Evolutionary conservation across 1,140 invertebrate species (phyloP), one percentile per base, ranked within the genome.

Genomic region (Medauroidea extradentata): DNA sequence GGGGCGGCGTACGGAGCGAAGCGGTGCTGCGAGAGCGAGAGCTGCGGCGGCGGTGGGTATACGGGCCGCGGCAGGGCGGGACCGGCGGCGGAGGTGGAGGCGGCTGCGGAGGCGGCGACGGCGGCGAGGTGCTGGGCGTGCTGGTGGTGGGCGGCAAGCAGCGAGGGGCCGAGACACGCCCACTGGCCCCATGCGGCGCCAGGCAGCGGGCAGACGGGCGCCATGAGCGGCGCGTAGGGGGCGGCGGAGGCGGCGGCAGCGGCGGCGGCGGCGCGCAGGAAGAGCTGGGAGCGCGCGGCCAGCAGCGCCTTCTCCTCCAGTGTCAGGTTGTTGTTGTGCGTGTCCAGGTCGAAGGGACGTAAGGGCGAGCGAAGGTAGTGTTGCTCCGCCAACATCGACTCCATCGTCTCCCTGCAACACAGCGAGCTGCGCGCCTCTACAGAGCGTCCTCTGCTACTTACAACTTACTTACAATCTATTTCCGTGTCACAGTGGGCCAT

Each of bases 351-450:
- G 71, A 89, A 90, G 1, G 87, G 85, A 38, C 87, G 81, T 41
- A 89, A 76, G 0, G 86, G 87, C 57, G 86, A 87, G 48, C 86
- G 82, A 57, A 88, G 72, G 59, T 87, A 84, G 60, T 89, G 86
- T 71, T 89, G 87, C 68, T 89, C 88, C 14, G 85, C 86, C 59
- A 89, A 67, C 87, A 89, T 89, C 14, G 86, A 88, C 70, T 89
- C 87, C 88, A 89, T 90, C 23, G 87, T 90, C 73, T 89, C 87
- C 75, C 87, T 90, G 81, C 67, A 34, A 34, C 29, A 34, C 29
- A 34, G 11, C 5, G 29, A 34, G 11, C 29, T 34, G 29, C 29
- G 29, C 29, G 29, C 29, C 29, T 34, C 5, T 34, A 34, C 29
- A 7, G 29, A 7, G 29, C 29, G 29, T 11, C 11, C 5, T 4